These are phyloP conservation scores for Gorilla gorilla DNA, from an alignment of 2,113 vertebrate genomes.

Conservation along the genomic window DNA sequence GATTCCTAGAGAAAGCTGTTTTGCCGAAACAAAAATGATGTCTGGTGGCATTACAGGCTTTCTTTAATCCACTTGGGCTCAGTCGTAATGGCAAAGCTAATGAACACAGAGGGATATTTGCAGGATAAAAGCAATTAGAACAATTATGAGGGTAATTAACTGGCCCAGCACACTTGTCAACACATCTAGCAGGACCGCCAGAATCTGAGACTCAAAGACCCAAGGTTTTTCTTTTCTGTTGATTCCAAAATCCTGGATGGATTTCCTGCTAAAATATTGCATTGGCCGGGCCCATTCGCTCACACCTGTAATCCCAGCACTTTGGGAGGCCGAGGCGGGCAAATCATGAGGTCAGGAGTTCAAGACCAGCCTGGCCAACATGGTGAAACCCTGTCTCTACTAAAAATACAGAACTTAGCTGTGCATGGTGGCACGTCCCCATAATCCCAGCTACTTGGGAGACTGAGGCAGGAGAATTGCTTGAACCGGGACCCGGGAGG, in stretches of 20 bases:
- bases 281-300: too few relatives aligned
- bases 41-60: fast-evolving
- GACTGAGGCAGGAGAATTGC: too few relatives aligned
- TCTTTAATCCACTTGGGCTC: neutral
- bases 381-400: too few relatives aligned
- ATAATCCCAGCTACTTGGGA: too few relatives aligned
- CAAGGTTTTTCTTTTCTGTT: neutral
- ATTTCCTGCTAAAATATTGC: fast-evolving
- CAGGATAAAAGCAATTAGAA: neutral
- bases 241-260: neutral
- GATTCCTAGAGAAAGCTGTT: neutral
- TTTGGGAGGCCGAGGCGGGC: too few relatives aligned
- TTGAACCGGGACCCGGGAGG: too few relatives aligned
- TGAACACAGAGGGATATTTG: neutral
- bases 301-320: too few relatives aligned
- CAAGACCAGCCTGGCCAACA: too few relatives aligned
- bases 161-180: fast-evolving
- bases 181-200: fast-evolving
- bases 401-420: too few relatives aligned
- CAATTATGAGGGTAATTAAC: neutral
- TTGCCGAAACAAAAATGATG: fast-evolving
- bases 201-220: neutral
- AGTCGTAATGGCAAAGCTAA: fast-evolving
- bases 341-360: too few relatives aligned
- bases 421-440: too few relatives aligned